Conservation (phyloP, 2,797 vertebrate species). For the Lithobates sylvaticus region DNA sequence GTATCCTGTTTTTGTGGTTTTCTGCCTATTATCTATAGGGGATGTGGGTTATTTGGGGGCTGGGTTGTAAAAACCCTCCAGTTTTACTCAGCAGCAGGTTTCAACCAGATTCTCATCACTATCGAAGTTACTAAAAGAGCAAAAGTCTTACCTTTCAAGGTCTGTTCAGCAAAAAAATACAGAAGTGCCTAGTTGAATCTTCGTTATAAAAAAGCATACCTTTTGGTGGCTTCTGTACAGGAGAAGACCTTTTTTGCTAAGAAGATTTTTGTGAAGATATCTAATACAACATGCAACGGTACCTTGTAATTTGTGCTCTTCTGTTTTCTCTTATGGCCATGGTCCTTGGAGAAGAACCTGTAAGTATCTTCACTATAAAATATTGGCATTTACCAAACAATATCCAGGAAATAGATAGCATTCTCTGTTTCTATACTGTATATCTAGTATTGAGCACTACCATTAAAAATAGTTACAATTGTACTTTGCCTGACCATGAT, state of each 20-base stretch:
- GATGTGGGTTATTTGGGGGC: not conserved
- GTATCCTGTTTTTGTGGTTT: not conserved
- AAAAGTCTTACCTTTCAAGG: not conserved
- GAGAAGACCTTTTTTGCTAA: not conserved
- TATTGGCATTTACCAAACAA: no score
- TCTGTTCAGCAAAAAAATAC: not conserved
- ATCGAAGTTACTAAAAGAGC: not conserved
- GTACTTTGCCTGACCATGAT: no score
- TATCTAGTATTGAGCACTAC: no score
- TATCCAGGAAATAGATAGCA: no score
- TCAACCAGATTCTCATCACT: not conserved
- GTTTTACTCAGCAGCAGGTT: not conserved
- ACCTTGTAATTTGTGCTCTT: constrained; percentile 1
- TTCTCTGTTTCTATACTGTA: no score
- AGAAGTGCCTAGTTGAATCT: not conserved
- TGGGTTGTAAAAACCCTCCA: not conserved
- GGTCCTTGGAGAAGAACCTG: not conserved
- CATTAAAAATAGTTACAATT: no score
- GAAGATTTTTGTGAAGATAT: not conserved
- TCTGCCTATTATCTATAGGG: not conserved
- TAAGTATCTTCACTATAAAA: not conserved
- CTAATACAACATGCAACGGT: constrained; percentile 4
- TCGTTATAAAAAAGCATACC: not conserved
- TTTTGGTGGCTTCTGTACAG: not conserved
- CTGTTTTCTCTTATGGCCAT: constrained; percentile 7